Evolutionary conservation across 2,797 vertebrate genomes (phyloP).

Genomic region (Oreochromis grahami): DNA sequence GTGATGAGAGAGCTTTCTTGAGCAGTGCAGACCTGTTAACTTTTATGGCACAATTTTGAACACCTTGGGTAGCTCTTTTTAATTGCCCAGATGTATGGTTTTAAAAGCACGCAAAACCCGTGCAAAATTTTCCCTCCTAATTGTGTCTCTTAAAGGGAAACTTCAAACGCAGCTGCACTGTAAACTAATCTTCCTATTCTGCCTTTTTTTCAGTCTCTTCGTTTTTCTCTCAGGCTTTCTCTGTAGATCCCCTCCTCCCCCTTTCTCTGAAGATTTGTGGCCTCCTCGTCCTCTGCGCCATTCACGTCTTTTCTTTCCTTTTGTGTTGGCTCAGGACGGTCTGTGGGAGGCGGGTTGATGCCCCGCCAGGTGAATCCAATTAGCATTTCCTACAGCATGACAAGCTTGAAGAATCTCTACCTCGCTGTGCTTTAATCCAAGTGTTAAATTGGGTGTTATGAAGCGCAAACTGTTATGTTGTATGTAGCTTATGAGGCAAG

Average conservation of each 20-base stretch:
- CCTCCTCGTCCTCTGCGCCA: not conserved
- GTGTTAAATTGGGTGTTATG: slow-evolving; percentile 72
- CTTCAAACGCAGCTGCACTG: slow-evolving; percentile 70
- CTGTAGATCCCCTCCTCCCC: not conserved
- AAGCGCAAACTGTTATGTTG: slow-evolving; percentile 12
- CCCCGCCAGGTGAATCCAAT: slow-evolving; percentile 77
- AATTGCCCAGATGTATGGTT: slow-evolving; percentile 78
- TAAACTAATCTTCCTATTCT: slow-evolving; percentile 68
- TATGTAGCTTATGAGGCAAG: not conserved
- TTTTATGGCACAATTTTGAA: slow-evolving; percentile 74
- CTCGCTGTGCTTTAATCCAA: slow-evolving; percentile 67
- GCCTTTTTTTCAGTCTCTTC: slow-evolving; percentile 1
- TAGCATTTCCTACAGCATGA: slow-evolving; percentile 52
- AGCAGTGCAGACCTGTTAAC: slow-evolving; percentile 72
- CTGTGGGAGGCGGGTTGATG: slow-evolving; percentile 46
- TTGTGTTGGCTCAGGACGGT: slow-evolving; percentile 27
- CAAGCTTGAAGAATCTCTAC: slow-evolving; percentile 40
- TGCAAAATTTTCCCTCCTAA: slow-evolving; percentile 69
- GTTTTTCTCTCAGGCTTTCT: not conserved
- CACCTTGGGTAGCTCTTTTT: slow-evolving; percentile 74
- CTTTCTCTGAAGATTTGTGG: not conserved
- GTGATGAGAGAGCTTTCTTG: slow-evolving; percentile 58
- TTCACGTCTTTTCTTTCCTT: slow-evolving; percentile 19
- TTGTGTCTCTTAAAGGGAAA: slow-evolving; percentile 74
- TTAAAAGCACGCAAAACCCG: slow-evolving; percentile 59